Evolutionary conservation across 2,113 vertebrate genomes (phyloP), one percentile per base, ranked within the genome.

Genomic region (Danionella cerebrum): DNA sequence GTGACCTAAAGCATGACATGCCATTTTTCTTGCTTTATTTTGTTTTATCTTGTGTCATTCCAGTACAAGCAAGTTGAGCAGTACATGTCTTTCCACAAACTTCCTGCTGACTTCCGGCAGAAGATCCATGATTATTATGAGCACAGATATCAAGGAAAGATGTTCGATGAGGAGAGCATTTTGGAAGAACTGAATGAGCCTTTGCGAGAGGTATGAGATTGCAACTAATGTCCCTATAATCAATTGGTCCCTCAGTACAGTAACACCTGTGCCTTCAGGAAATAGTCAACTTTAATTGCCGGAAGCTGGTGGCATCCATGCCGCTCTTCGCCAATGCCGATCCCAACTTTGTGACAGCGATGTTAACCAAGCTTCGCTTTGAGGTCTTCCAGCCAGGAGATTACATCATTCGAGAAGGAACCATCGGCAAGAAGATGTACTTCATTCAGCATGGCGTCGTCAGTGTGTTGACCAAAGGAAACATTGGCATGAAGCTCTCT

Each of bases 31-130:
- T n/a, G n/a, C 9, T 39, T 27, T 39, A 38, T 21, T n/a, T 12
- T 48, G 42, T 36, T n/a, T n/a, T n/a, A n/a, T 22, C 5, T 65
- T 29, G 54, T 59, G 10, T 77, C 39, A 54, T 39, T 0, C 63
- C 78, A 98, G 96, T 98, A 98, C 86, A 98, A 98, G 81, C 95
- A 98, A 83, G 96, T 98, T 83, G 96, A 98, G 80, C 96, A 98
- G 84, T 98, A 98, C 84, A 98, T 98, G 96, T 98, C 95, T 71
- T 98, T 98, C 87, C 96, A 98, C 88, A 98, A 98, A 76, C 89
- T 98, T 68, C 94, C 94, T 0, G 93, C 94, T 0, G 96, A 98
- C 80, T 96, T 98, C 85, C 89, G 96, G 10, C 96, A 98, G 86
- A 95, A 91, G 76, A 93, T 98, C 83, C 96, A 98, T 0, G 96